Percentiles rank a stretch among this genome's conserved stretches.
Evolutionary conservation across 2,797 vertebrate species (phyloP).

Genomic region (Pipistrellus kuhlii): DNA sequence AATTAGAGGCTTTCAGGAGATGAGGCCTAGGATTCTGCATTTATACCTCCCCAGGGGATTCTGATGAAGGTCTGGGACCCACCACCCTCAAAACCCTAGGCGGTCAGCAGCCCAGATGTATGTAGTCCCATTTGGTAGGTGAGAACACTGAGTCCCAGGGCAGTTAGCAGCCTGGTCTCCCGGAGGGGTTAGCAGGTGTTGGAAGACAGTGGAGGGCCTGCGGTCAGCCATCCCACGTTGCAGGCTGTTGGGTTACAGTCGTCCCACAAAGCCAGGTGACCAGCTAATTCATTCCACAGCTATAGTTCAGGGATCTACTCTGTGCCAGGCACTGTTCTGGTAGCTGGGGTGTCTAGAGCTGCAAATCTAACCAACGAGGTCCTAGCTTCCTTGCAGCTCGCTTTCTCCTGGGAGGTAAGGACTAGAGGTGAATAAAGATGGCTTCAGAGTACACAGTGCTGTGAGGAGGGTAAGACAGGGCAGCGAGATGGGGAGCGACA

Average conservation of each 20-base stretch:
- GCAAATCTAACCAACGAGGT: background rate
- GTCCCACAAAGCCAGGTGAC: background rate
- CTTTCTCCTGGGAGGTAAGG: background rate
- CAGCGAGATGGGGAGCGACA: background rate
- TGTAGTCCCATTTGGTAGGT: background rate
- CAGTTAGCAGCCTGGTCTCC: background rate
- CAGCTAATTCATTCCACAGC: background rate
- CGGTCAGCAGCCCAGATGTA: background rate
- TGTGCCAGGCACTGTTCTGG: background rate
- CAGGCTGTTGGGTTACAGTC: rapidly evolving
- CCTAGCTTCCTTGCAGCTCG: background rate
- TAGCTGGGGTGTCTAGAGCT: background rate
- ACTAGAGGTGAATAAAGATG: background rate
- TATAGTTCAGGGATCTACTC: background rate
- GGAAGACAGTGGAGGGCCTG: background rate
- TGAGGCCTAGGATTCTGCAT: background rate
- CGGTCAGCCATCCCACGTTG: background rate
- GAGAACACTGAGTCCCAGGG: background rate
- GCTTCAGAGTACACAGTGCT: background rate
- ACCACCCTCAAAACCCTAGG: background rate
- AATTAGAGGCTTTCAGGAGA: background rate
- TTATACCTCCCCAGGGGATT: background rate
- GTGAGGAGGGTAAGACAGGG: background rate
- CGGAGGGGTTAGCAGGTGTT: background rate
- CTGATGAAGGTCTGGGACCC: background rate